Evolutionary conservation across 2,113 vertebrate genomes (phyloP).

Genomic region (Motacilla alba): DNA sequence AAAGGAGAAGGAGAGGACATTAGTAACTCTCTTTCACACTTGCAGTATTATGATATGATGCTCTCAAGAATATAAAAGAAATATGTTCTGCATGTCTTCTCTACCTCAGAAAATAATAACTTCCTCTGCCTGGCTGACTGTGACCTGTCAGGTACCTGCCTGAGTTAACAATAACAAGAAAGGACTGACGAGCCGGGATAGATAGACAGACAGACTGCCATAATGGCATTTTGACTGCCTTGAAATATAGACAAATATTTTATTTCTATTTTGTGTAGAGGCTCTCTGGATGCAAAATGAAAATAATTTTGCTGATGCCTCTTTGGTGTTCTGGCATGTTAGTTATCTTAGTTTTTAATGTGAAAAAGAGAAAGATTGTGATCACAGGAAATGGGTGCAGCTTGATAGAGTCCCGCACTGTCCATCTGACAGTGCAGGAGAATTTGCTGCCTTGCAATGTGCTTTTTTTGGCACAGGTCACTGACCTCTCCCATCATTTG

Average conservation of each 20-base stretch:
- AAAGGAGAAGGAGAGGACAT: not conserved
- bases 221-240: not conserved
- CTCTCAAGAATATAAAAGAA: not conserved
- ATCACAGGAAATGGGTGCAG: not conserved
- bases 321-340: not conserved
- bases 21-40: not conserved
- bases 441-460: not conserved
- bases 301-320: not conserved
- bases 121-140: not conserved
- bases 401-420: not conserved
- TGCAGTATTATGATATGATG: rapidly evolving
- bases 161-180: not conserved
- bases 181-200: not conserved
- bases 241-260: not conserved
- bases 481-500: not conserved
- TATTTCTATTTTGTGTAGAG: not conserved
- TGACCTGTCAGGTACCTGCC: not conserved
- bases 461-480: not conserved
- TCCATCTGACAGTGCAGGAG: not conserved
- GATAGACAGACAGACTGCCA: not conserved
- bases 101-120: not conserved
- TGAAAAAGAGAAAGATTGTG: not conserved
- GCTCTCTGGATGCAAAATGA: not conserved
- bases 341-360: not conserved
- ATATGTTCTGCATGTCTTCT: not conserved